Percentiles rank a stretch among this genome's conserved stretches.
phyloP scores from a whole-genome alignment of 2,888 invertebrate species.

The Eupithecia inturbata region DNA sequence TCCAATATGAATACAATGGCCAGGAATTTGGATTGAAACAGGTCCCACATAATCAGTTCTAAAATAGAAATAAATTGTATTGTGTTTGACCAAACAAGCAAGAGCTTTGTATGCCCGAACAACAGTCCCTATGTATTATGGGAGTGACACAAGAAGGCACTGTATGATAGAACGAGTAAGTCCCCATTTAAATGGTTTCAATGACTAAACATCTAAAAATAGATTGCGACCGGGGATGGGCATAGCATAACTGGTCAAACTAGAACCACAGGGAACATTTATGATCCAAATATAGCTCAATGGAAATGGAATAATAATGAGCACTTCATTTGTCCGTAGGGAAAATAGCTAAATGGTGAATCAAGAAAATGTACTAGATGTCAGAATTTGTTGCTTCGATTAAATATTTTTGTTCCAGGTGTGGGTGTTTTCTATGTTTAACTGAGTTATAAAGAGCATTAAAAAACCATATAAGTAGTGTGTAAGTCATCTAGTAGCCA shows the following conservation, averaged over 20 bases:
- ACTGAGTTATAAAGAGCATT: neutral
- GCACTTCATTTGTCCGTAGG: neutral
- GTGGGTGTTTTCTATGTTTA: neutral
- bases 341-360: neutral
- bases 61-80: conserved; percentile 25
- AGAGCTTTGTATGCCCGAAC: conserved; percentile 30
- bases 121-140: conserved; percentile 13
- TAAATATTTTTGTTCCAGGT: neutral
- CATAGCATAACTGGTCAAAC: conserved; percentile 70
- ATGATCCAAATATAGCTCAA: conserved; percentile 63
- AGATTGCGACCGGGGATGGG: conserved; percentile 63
- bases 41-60: conserved; percentile 8
- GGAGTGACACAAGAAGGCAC: neutral
- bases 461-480: neutral
- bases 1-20: neutral
- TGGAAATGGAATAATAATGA: conserved; percentile 19
- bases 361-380: neutral
- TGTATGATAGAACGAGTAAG: conserved; percentile 23
- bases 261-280: conserved; percentile 65
- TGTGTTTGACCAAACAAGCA: conserved; percentile 22
- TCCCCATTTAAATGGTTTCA: conserved; percentile 59
- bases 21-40: conserved; percentile 2
- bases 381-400: neutral
- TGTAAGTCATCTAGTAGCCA: neutral
- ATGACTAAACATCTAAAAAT: conserved; percentile 75